A percentile compares a stretch with the other conserved stretches of the same genome.
Conservation (phyloP, 2,797 vertebrate species). For the Synaphobranchus kaupii region DNA sequence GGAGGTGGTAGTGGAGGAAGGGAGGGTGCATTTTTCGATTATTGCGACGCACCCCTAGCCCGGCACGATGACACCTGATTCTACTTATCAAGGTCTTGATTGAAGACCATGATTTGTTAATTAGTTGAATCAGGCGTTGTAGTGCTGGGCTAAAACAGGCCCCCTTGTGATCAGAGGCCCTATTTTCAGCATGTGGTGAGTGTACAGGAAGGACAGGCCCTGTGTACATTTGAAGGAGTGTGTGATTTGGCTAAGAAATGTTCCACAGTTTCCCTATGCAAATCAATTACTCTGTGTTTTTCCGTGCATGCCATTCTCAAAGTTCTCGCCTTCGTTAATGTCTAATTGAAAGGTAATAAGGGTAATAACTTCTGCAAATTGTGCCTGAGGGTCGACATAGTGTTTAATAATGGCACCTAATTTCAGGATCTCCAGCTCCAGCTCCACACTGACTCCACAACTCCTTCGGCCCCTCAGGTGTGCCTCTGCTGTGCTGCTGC, state of each 20-base stretch:
- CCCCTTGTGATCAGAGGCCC: neutral
- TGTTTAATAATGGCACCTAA: constrained; percentile 2
- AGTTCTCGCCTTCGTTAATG: constrained; percentile 7
- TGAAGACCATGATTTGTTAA: too few species aligned
- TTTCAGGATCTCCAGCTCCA: neutral
- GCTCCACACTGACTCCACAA: neutral
- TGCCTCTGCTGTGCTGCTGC: too few species aligned
- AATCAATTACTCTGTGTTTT: neutral
- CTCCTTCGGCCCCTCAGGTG: neutral
- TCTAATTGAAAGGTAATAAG: constrained; percentile 27
- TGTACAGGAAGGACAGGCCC: neutral
- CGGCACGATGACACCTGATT: too few species aligned
- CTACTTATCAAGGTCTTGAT: too few species aligned
- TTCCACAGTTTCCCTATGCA: neutral
- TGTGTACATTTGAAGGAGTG: constrained; percentile 11
- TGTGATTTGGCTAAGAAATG: neutral
- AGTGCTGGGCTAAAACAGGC: neutral
- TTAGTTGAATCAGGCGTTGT: too few species aligned
- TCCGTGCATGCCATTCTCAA: neutral
- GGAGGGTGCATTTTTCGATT: too few species aligned
- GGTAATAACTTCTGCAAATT: neutral
- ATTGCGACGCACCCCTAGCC: too few species aligned
- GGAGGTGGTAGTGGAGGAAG: too few species aligned
- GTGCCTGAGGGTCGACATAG: neutral
- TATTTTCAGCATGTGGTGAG: neutral